Evolutionary conservation across 2,113 vertebrate genomes (phyloP), one percentile per base, ranked within the genome.

Genomic region (Tachysurus fulvidraco): DNA sequence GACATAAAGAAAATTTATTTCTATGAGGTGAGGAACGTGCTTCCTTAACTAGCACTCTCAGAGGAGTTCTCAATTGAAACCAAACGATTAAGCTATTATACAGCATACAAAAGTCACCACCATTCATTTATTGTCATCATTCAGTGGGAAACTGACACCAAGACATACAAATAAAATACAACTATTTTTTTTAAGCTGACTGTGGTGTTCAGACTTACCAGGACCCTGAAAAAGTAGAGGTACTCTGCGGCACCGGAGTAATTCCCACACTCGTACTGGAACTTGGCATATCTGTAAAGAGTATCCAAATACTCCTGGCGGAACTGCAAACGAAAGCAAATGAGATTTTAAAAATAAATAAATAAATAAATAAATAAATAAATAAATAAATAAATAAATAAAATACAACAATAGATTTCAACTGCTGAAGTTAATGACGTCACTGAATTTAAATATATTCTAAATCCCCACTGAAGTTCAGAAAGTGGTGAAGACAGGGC

Each of bases 231-330:
- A 93, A 99, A 99, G 94, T 99, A 99, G 82, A 99, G 96, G 91
- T 99, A 99, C 7, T 99, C 98, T 11, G 98, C 98, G 86, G 98
- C 98, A 90, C 97, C 98, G 0, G 98, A 98, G 93, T 99, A 99
- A 93, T 99, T 99, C 25, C 98, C 98, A 93, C 98, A 99, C 93
- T 99, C 98, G 9, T 99, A 99, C 69, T 99, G 98, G 95, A 99
- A 99, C 94, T 99, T 99, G 90, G 98, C 98, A 46, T 99, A 98
- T 87, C 96, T 95, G 93, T 99, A 99, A 81, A 99, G 96, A 0
- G 98, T 99, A 92, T 99, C 98, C 93, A 99, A 94, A 92, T 99
- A 99, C 91, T 99, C 97, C 88, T 99, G 98, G 85, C 97, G 97
- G 93, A 99, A 99, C 98, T 99, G 93, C 59, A 88, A 80, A 36